phyloP scores from a whole-genome alignment of 2,888 invertebrate species.

The Scelioninae gen. 1 region DNA sequence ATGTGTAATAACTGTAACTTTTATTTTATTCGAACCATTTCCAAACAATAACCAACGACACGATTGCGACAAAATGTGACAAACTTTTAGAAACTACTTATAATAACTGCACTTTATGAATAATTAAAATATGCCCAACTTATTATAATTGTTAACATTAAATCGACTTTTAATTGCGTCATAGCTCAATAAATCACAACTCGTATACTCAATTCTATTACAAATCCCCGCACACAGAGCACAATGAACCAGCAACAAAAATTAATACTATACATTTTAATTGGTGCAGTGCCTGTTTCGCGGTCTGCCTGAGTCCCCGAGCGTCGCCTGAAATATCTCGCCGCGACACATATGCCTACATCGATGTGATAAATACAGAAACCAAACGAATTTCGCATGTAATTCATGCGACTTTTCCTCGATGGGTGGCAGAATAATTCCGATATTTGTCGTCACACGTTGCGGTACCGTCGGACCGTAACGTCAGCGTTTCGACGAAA shows the following conservation, averaged over 20 bases:
- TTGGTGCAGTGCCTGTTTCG: conserved; percentile 28
- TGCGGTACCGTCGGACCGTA: conserved; percentile 52
- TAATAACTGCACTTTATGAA: not conserved
- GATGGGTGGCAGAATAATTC: conserved; percentile 37
- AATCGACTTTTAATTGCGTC: not conserved
- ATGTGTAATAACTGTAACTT: too few species aligned
- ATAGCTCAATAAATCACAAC: not conserved
- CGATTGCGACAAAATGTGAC: too few species aligned
- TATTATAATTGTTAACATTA: not conserved
- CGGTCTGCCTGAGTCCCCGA: not conserved
- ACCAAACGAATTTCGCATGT: conserved; percentile 15
- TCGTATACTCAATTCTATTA: not conserved
- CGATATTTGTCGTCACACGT: conserved; percentile 58
- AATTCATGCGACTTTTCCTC: conserved; percentile 41
- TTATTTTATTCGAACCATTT: too few species aligned
- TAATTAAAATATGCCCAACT: not conserved
- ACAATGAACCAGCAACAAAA: conserved; percentile 7
- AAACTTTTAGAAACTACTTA: too few species aligned
- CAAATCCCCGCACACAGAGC: not conserved
- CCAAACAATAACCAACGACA: not conserved
- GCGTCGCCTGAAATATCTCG: conserved; percentile 18
- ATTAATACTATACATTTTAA: conserved; percentile 27
- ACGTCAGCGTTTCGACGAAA: conserved; percentile 65
- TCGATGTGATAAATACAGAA: conserved; percentile 38
- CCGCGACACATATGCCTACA: conserved; percentile 11